Base-by-base conservation (phyloP, 2,113 vertebrate genomes). In the Bagarius yarrelli region DNA sequence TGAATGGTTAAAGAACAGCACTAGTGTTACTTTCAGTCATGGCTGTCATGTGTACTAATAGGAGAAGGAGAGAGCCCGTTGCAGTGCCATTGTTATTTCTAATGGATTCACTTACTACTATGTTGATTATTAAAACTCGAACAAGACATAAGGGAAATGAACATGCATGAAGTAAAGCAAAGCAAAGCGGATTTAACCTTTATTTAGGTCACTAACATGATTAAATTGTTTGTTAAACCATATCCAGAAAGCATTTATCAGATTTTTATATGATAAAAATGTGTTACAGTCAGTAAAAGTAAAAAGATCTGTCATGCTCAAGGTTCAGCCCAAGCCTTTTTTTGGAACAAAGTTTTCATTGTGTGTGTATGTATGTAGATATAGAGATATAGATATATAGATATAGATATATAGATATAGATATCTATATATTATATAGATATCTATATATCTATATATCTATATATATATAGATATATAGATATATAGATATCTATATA, bases 11-110 rank as follows among this genome's bases (percentile, higher is more conserved):
- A 56, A 36, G 36, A 56, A 36, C 25, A 61, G 59, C 52, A 55
- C 23, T 14, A n/a, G 23, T 71, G n/a, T 56, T 71, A 60, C 55
- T 79, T 59, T 40, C 55, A 60, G 80, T 63, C 44, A 66, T 76
- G 72, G 25, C 61, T 76, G 80, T 81, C 80, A 76, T 81, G 80
- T 75, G 57, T 50, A 61, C n/a, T 50, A 76, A 76, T 76, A 30
- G n/a, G 27, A 75, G 23, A 67, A 66, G 32, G 14, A 25, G 25
- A 67, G 73, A 56, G 50, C 13, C 34, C 34, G 30, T 27, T 75
- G 56, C 47, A 50, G 15, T 30, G 40, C 69, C 59, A 53, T 81
- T 81, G 70, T 74, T 81, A 55, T 64, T 81, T 56, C 71, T 74
- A 36, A 40, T 34, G 21, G 32, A 55, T 50, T 73, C 36, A 8